Conservation (phyloP, 2,797 vertebrate genomes). For the Hylomyscus alleni region DNA sequence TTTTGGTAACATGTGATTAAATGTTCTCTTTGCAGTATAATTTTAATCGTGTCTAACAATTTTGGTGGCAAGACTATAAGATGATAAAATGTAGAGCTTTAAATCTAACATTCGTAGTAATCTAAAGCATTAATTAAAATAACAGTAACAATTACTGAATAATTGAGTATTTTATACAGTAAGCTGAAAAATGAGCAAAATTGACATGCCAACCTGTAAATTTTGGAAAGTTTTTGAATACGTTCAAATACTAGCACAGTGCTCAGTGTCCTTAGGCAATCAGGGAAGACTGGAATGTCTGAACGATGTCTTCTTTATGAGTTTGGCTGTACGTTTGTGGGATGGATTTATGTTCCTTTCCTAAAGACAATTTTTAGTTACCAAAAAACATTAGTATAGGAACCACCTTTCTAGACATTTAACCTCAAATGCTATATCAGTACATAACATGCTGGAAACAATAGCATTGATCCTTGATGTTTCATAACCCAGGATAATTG, state of each 20-base stretch:
- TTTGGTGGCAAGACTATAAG: neutral
- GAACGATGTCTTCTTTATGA: neutral
- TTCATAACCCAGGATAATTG: neutral
- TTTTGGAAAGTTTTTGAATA: neutral
- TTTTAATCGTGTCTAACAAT: conserved; percentile 38
- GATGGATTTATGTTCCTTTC: too few relatives aligned
- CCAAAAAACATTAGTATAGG: neutral
- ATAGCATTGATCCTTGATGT: neutral
- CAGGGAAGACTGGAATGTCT: neutral
- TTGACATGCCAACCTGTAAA: neutral
- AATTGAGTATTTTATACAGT: neutral
- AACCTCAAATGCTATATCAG: neutral
- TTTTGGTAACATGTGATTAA: neutral
- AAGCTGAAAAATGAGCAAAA: neutral
- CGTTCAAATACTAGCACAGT: neutral
- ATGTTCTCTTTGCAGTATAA: neutral
- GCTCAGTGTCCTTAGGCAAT: neutral
- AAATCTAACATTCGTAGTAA: neutral
- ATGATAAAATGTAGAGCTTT: neutral
- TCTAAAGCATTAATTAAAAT: neutral
- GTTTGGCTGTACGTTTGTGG: neutral
- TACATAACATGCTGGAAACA: neutral
- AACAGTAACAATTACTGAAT: neutral
- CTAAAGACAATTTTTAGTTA: neutral
- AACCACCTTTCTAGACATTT: neutral